phyloP scores from a whole-genome alignment of 2,888 invertebrate genomes.

The Unio delphinus region DNA sequence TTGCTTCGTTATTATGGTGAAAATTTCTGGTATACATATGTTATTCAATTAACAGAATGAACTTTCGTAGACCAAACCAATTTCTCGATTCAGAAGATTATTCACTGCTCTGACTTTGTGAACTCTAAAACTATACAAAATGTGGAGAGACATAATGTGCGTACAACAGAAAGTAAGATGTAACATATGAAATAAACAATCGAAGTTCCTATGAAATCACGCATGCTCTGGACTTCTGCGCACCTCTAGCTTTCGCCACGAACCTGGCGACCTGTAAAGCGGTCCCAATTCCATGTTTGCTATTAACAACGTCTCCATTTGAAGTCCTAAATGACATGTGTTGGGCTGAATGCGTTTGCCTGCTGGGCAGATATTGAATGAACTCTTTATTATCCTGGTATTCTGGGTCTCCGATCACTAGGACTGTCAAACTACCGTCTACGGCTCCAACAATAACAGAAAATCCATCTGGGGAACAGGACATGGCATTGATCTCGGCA shows the following conservation, averaged over 20 bases:
- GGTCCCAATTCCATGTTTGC: slow-evolving; percentile 59
- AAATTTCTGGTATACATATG: too few relatives aligned
- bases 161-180: too few relatives aligned
- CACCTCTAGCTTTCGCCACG: slow-evolving; percentile 64
- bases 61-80: too few relatives aligned
- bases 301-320: slow-evolving; percentile 45
- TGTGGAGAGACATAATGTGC: too few relatives aligned
- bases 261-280: slow-evolving; percentile 66
- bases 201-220: slow-evolving; percentile 42
- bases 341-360: slow-evolving; percentile 41
- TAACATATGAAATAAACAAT: too few relatives aligned
- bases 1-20: too few relatives aligned
- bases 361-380: slow-evolving; percentile 57
- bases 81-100: too few relatives aligned
- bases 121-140: too few relatives aligned
- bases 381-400: slow-evolving; percentile 58
- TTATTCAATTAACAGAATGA: too few relatives aligned
- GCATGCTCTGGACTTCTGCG: slow-evolving; percentile 64
- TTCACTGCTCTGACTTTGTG: too few relatives aligned
- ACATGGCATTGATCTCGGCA: slow-evolving; percentile 67
- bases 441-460: slow-evolving; percentile 86
- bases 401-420: slow-evolving; percentile 81
- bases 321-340: slow-evolving; percentile 23
- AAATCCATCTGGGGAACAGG: slow-evolving; percentile 62
- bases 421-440: slow-evolving; percentile 93